Evolutionary conservation across 2,113 vertebrate genomes (phyloP).

Genomic region (Percina caprodes): DNA sequence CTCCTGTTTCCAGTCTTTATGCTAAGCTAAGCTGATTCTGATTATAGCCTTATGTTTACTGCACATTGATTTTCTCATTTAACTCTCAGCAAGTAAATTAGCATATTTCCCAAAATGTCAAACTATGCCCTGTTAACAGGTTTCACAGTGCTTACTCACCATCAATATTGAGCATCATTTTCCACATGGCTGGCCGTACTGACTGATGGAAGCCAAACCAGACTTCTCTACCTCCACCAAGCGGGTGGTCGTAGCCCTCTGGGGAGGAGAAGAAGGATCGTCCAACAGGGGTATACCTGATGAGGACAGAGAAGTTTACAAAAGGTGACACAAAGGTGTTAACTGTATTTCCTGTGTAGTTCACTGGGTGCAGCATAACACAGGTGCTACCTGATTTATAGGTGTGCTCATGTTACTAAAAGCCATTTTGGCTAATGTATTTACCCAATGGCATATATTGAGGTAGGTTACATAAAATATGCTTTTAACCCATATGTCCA

Average conservation of each 20-base stretch:
- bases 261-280: constrained; percentile 98
- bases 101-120: no score
- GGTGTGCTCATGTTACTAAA: constrained; percentile 26
- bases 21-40: no score
- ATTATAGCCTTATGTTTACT: no score
- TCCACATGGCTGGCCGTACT: constrained; percentile 98
- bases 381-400: neutral
- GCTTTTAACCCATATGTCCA: constrained; percentile 1
- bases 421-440: constrained; percentile 27
- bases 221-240: constrained; percentile 96
- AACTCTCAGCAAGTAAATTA: no score
- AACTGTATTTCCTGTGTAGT: constrained; percentile 6
- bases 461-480: constrained; percentile 5
- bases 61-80: no score
- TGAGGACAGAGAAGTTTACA: neutral
- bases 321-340: neutral
- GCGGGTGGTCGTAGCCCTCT: constrained; percentile 95
- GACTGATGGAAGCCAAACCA: constrained; percentile 99
- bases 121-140: no score
- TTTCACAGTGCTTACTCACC: constrained; percentile 81
- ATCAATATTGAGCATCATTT: constrained; percentile 99
- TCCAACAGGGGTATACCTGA: constrained; percentile 96
- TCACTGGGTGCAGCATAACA: constrained; percentile 26
- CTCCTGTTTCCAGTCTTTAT: no score
- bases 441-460: constrained; percentile 13